These are phyloP conservation scores for Plemyria rubiginata DNA, from an alignment of 2,888 invertebrate genomes.

Conservation along the genomic window DNA sequence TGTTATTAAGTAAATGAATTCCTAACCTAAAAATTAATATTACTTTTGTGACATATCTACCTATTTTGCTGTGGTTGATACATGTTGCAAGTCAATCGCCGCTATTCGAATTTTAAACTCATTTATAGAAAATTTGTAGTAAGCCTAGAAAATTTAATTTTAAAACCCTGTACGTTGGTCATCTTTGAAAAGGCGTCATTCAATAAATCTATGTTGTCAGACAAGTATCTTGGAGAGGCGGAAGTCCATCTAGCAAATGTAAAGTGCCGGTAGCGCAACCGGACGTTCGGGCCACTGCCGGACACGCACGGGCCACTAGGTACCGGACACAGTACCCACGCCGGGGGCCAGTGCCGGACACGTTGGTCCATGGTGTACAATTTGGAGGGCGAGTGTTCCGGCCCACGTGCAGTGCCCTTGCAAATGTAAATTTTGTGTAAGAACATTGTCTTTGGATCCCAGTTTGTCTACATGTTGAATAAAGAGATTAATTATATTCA, in stretches of 20 bases:
- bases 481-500: too few species aligned
- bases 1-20: too few species aligned
- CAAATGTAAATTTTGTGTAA: slow-evolving; percentile 44
- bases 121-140: too few species aligned
- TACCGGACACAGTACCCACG: too few species aligned
- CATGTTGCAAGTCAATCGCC: too few species aligned
- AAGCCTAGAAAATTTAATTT: too few species aligned
- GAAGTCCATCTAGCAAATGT: slow-evolving; percentile 76
- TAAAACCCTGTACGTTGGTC: too few species aligned
- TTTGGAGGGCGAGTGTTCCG: slow-evolving; percentile 69
- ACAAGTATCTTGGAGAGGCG: slow-evolving; percentile 56
- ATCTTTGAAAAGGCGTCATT: slow-evolving; percentile 3
- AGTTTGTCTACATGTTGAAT: neutral
- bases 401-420: slow-evolving; percentile 50
- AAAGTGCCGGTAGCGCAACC: slow-evolving; percentile 55
- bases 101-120: too few species aligned
- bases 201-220: slow-evolving; percentile 39
- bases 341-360: slow-evolving; percentile 58
- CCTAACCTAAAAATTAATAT: too few species aligned
- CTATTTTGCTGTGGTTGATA: too few species aligned
- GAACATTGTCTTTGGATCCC: slow-evolving; percentile 34
- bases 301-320: slow-evolving; percentile 37
- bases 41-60: too few species aligned
- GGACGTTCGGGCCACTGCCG: slow-evolving; percentile 70
- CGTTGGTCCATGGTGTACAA: slow-evolving; percentile 60